Percentiles rank a stretch among this genome's conserved stretches.
Conservation (phyloP, 1,140 invertebrate genomes). For the Chionoecetes opilio region DNA sequence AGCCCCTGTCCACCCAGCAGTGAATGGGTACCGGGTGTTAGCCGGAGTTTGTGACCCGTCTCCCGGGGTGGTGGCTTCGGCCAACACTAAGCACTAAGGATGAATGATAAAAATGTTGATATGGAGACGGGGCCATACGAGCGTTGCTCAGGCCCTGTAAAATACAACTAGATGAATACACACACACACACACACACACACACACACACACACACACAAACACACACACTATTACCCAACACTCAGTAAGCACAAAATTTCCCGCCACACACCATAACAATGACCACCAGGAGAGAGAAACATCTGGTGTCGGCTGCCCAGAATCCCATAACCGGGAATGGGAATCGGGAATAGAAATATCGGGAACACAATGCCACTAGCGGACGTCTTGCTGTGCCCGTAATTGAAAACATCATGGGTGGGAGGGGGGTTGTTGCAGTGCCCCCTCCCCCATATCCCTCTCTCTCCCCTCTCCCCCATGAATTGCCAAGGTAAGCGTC, state of each 20-base stretch:
- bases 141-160: too few relatives aligned
- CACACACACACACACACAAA: constrained; percentile 10
- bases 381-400: constrained; percentile 68
- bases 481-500: too few relatives aligned
- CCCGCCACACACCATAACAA: constrained; percentile 13
- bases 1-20: too few relatives aligned
- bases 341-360: constrained; percentile 78
- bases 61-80: too few relatives aligned
- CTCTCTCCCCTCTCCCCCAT: neutral
- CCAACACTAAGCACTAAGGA: too few relatives aligned
- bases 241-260: neutral
- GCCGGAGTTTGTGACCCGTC: too few relatives aligned
- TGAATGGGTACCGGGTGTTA: too few relatives aligned
- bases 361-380: constrained; percentile 74
- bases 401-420: constrained; percentile 74
- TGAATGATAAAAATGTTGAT: too few relatives aligned
- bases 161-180: too few relatives aligned
- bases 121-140: too few relatives aligned
- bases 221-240: constrained; percentile 2
- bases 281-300: constrained; percentile 50
- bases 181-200: constrained; percentile 51
- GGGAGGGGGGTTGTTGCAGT: neutral
- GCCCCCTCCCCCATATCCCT: neutral
- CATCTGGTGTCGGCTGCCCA: constrained; percentile 71
- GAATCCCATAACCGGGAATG: constrained; percentile 76